phyloP scores from a whole-genome alignment of 2,888 invertebrate genomes.

The Meandrusa payeni region DNA sequence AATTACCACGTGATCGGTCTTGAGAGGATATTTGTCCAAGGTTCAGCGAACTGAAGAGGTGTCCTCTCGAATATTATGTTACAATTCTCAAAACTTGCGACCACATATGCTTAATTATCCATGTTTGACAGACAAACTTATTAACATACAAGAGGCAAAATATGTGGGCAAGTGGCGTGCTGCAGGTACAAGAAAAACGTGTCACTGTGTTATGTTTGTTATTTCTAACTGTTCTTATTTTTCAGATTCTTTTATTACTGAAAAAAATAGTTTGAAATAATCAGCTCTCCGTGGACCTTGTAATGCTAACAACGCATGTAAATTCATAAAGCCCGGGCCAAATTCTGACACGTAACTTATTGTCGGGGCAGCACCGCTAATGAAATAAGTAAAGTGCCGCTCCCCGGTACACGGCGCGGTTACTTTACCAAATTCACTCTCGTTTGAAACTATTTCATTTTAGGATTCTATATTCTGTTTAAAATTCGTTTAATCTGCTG shows the following conservation, averaged over 20 bases:
- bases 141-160: too few species aligned
- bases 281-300: not conserved
- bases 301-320: constrained; percentile 33
- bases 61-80: constrained; percentile 26
- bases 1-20: too few species aligned
- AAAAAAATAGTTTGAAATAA: constrained; percentile 14
- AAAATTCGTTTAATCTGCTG: too few species aligned
- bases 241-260: too few species aligned
- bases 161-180: too few species aligned
- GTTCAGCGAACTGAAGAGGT: constrained; percentile 5
- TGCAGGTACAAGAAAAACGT: too few species aligned
- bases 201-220: too few species aligned
- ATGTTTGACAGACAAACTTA: too few species aligned
- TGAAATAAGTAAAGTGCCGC: constrained; percentile 41
- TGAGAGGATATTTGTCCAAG: too few species aligned
- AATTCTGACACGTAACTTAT: constrained; percentile 42
- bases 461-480: not conserved
- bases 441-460: not conserved
- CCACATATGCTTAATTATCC: too few species aligned
- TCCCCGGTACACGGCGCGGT: constrained; percentile 30
- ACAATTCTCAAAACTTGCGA: constrained; percentile 19
- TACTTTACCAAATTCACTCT: constrained; percentile 5
- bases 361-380: constrained; percentile 33
- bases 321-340: constrained; percentile 37
- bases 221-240: too few species aligned